Conservation (phyloP, 2,113 vertebrate genomes). For the Tachysurus fulvidraco region DNA sequence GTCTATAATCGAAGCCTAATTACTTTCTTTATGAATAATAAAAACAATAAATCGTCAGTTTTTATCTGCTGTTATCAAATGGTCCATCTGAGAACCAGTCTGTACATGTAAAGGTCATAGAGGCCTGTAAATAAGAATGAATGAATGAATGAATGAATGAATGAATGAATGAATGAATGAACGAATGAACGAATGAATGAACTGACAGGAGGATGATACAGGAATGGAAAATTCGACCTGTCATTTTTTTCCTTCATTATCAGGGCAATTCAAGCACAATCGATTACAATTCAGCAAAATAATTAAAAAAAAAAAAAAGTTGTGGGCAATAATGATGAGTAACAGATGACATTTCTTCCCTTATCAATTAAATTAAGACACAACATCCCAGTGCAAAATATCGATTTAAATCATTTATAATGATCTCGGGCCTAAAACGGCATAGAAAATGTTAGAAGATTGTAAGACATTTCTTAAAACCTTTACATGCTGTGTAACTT, state of each 20-base stretch:
- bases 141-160: not conserved
- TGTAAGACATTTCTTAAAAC: not conserved
- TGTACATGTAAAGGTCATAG: conserved; percentile 31
- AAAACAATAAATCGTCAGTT: not conserved
- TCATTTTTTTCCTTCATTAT: conserved; percentile 58
- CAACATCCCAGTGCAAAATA: conserved; percentile 25
- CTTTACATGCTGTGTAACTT: not conserved
- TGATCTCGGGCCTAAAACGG: not conserved
- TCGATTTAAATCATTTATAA: conserved; percentile 40
- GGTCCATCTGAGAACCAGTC: conserved; percentile 15
- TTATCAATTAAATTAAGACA: conserved; percentile 48
- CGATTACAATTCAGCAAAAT: conserved; percentile 22
- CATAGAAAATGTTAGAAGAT: not conserved
- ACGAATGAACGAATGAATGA: too few species aligned
- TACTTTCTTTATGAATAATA: not conserved
- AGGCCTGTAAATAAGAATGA: conserved; percentile 15
- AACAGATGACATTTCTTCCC: conserved; percentile 44
- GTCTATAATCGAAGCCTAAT: not conserved
- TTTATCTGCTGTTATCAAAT: not conserved
- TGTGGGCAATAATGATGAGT: conserved; percentile 41
- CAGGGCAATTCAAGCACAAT: conserved; percentile 29
- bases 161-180: not conserved
- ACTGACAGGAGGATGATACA: not conserved
- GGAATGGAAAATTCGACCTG: conserved; percentile 37
- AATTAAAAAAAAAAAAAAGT: too few species aligned